Base-by-base conservation (phyloP, 2,888 invertebrate genomes). In the Dryomyza anilis region DNA sequence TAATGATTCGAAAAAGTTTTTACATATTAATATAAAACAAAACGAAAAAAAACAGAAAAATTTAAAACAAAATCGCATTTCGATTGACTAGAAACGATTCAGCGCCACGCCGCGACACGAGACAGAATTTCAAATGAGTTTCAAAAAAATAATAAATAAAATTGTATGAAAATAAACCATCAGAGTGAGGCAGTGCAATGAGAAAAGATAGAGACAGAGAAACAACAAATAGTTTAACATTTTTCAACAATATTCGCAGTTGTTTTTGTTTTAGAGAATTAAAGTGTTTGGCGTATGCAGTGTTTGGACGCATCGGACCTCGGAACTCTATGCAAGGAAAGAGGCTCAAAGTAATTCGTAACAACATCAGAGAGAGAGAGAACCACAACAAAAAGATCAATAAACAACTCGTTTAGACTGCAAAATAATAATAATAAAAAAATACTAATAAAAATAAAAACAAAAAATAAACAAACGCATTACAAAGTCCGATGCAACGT, bases 191-290 rank as follows among this genome's bases (percentile, higher is more conserved):
- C n/a, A n/a, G n/a, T n/a, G n/a, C n/a, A n/a, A n/a, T n/a, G 8
- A 29, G n/a, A 16, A 21, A 29, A 52, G 5, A 29, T 2, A 52
- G 27, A 52, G 29, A 12, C 25, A 29, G 52, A 52, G 27, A 27
- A 25, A 25, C 14, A 25, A 39, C 39, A 39, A 5, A 39, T 39
- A 39, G 7, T 39, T 39, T 4, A 39, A 39, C 39, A 39, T 48
- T 30, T 46, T 59, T 59, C 16, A 39, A 39, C 12, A 58, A 58
- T 46, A 43, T 58, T 58, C 33, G 46, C 55, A 55, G 25, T 57
- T 27, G 29, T 48, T n/a, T 46, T 46, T 48, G 59, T 60, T 60
- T 60, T 60, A 60, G 59, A n/a, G n/a, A 60, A 60, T 60, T 60
- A 30, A 48, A 48, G 48, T 19, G 58, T 29, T 46, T 50, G 48